These are phyloP conservation scores for Poecilus cupreus DNA, from an alignment of 2,888 invertebrate species.

Conservation along the genomic window DNA sequence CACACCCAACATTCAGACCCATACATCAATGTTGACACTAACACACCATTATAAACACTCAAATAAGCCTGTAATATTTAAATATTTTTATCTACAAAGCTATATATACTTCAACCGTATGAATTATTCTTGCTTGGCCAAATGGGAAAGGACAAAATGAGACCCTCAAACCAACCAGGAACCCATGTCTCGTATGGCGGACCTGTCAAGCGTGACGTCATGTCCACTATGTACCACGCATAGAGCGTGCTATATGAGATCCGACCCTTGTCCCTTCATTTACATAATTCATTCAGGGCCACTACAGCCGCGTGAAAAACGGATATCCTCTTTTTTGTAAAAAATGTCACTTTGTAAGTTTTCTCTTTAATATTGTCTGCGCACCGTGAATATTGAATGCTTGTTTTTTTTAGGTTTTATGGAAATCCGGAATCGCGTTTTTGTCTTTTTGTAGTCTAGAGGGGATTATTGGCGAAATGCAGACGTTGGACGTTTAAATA, in stretches of 20 bases:
- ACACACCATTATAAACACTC: too few relatives aligned
- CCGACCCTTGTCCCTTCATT: neutral
- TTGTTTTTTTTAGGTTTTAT: neutral
- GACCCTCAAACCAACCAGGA: neutral
- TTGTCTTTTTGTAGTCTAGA: neutral
- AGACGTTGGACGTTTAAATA: neutral
- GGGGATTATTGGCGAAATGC: neutral
- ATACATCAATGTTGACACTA: too few relatives aligned
- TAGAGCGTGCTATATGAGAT: neutral
- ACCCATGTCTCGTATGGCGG: too few relatives aligned
- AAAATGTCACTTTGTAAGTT: constrained; percentile 46
- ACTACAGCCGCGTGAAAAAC: constrained; percentile 47
- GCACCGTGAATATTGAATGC: constrained; percentile 26
- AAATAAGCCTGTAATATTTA: too few relatives aligned
- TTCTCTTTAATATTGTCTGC: constrained; percentile 40
- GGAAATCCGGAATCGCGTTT: neutral
- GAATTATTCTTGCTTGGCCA: too few relatives aligned
- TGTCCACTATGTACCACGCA: neutral
- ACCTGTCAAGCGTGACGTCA: too few relatives aligned
- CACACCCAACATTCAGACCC: too few relatives aligned
- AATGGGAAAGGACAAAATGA: neutral
- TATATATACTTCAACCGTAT: too few relatives aligned
- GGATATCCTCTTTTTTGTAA: constrained; percentile 51
- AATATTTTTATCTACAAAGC: too few relatives aligned
- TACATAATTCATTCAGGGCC: constrained; percentile 54